Evolutionary conservation across 2,888 invertebrate species (phyloP).

Genomic region (Volucella inflata): DNA sequence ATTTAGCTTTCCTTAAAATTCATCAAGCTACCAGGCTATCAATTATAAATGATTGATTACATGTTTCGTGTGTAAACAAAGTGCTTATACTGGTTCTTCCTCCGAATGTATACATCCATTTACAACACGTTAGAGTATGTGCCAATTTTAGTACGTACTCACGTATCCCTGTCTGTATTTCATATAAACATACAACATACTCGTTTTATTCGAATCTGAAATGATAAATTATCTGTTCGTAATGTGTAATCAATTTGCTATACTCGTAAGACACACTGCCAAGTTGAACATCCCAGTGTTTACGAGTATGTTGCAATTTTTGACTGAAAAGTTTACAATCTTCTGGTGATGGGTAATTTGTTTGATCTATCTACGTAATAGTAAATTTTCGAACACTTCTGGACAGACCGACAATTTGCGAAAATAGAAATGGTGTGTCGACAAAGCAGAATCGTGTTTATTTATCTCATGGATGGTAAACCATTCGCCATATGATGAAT

Average conservation of each 20-base stretch:
- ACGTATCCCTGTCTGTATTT: not conserved
- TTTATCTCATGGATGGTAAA: too few species aligned
- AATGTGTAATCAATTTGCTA: slow-evolving; percentile 32
- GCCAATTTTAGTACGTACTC: not conserved
- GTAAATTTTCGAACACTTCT: not conserved
- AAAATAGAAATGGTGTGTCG: too few species aligned
- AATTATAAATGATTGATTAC: slow-evolving; percentile 61
- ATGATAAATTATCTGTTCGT: slow-evolving; percentile 31
- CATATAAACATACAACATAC: not conserved
- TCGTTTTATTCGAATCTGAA: slow-evolving; percentile 12
- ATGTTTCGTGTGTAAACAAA: slow-evolving; percentile 36
- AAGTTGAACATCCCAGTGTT: not conserved
- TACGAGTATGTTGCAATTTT: slow-evolving; percentile 13
- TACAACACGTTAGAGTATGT: not conserved
- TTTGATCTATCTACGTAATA: not conserved
- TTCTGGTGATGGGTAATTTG: slow-evolving; percentile 2
- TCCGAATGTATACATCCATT: not conserved
- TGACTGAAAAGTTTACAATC: slow-evolving; percentile 15
- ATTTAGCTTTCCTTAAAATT: slow-evolving; percentile 51
- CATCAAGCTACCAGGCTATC: slow-evolving; percentile 42
- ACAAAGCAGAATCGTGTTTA: too few species aligned
- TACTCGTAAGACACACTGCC: not conserved
- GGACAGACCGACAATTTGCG: not conserved
- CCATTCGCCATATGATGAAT: too few species aligned
- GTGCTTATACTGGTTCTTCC: not conserved